Evolutionary conservation across 2,797 vertebrate species (phyloP).

Genomic region (Arctocebus calabarensis): DNA sequence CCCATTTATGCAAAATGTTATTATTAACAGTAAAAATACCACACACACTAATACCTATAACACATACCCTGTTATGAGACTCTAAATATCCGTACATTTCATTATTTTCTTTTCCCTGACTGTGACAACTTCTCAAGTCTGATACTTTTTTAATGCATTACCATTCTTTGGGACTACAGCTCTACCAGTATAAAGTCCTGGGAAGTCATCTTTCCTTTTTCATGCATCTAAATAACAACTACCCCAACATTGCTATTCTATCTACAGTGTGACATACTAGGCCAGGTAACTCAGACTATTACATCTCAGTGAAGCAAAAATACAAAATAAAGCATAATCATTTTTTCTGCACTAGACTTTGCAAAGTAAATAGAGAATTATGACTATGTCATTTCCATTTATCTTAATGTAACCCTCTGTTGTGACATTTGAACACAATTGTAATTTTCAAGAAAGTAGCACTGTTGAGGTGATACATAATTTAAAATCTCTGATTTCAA

Average conservation of each 20-base stretch:
- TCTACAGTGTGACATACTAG: background rate
- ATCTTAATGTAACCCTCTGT: background rate
- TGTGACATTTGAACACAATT: background rate
- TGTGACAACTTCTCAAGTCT: background rate
- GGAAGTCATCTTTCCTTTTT: conserved; percentile 14
- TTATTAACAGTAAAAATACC: background rate
- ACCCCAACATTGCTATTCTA: background rate
- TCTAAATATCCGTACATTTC: background rate
- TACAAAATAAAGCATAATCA: background rate
- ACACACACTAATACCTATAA: background rate
- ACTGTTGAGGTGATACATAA: background rate
- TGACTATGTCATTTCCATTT: background rate
- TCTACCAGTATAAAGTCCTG: background rate
- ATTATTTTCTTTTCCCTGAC: background rate
- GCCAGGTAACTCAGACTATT: background rate
- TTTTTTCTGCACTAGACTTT: background rate
- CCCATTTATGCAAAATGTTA: background rate
- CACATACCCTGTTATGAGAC: background rate
- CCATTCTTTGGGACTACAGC: background rate
- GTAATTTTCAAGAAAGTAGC: background rate
- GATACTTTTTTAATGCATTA: background rate
- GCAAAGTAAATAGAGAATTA: background rate
- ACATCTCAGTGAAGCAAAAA: background rate
- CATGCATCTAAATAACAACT: background rate
- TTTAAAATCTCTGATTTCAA: conserved; percentile 49